These are phyloP conservation scores for Geotrupes spiniger DNA, from an alignment of 2,888 invertebrate genomes.

Conservation along the genomic window DNA sequence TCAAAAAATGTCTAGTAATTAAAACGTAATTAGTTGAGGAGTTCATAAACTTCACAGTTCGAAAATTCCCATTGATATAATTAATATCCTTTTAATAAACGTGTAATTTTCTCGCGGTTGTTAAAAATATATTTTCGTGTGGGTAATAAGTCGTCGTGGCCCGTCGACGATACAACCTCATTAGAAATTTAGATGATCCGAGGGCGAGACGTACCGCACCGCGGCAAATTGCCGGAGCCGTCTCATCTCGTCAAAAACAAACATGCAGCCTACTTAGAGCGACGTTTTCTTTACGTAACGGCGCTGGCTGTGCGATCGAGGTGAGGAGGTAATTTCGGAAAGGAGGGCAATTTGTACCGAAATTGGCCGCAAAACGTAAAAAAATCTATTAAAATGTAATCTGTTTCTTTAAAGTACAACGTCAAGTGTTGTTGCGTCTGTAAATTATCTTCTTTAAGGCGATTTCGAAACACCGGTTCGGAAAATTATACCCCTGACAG, in stretches of 20 bases:
- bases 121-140: too few species aligned
- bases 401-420: constrained; percentile 14
- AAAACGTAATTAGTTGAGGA: too few species aligned
- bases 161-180: too few species aligned
- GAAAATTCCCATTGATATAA: too few species aligned
- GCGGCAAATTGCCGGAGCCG: neutral
- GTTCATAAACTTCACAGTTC: too few species aligned
- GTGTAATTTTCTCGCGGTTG: too few species aligned
- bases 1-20: too few species aligned
- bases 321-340: constrained; percentile 13
- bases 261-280: neutral
- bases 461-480: constrained; percentile 9
- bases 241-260: constrained; percentile 1
- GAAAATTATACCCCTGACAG: constrained; percentile 16
- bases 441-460: constrained; percentile 5
- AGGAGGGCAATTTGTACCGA: constrained; percentile 13
- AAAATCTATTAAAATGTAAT: constrained; percentile 20
- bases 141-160: too few species aligned
- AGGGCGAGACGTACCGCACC: too few species aligned
- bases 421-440: constrained; percentile 4
- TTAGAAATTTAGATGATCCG: too few species aligned
- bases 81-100: too few species aligned
- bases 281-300: constrained; percentile 1
- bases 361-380: constrained; percentile 16
- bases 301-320: neutral